Conservation (phyloP, 2,888 invertebrate species). For the Xylota sylvarum region DNA sequence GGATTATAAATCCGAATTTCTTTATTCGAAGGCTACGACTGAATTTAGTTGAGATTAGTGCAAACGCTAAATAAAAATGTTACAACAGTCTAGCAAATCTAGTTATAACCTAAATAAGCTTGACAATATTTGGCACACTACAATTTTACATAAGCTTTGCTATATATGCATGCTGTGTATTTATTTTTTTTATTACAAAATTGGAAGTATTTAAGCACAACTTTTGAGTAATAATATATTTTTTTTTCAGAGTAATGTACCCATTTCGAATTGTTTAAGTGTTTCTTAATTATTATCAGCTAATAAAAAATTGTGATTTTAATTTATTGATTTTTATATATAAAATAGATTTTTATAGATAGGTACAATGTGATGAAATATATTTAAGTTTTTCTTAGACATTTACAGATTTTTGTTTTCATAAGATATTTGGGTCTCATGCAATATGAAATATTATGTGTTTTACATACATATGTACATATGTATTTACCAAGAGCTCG, state of each 20-base stretch:
- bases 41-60: background rate
- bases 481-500: background rate
- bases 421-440: background rate
- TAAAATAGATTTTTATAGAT: slow-evolving; percentile 45
- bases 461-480: background rate
- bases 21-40: background rate
- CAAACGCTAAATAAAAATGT: too few species aligned
- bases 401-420: background rate
- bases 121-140: slow-evolving; percentile 17
- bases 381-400: slow-evolving; percentile 4
- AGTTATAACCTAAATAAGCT: background rate
- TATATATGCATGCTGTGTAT: too few species aligned
- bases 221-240: background rate
- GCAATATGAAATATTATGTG: slow-evolving; percentile 16
- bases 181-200: too few species aligned
- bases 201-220: slow-evolving; percentile 2
- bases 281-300: slow-evolving; percentile 8
- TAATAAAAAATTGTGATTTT: slow-evolving; percentile 16
- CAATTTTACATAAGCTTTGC: background rate
- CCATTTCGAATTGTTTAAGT: background rate
- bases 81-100: background rate
- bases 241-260: slow-evolving; percentile 5
- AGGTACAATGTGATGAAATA: slow-evolving; percentile 70
- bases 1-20: too few species aligned
- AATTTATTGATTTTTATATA: background rate